Evolutionary conservation across 35 echinoderm and acorn worm genomes (phyloP).

Genomic region (Patiria miniata): DNA sequence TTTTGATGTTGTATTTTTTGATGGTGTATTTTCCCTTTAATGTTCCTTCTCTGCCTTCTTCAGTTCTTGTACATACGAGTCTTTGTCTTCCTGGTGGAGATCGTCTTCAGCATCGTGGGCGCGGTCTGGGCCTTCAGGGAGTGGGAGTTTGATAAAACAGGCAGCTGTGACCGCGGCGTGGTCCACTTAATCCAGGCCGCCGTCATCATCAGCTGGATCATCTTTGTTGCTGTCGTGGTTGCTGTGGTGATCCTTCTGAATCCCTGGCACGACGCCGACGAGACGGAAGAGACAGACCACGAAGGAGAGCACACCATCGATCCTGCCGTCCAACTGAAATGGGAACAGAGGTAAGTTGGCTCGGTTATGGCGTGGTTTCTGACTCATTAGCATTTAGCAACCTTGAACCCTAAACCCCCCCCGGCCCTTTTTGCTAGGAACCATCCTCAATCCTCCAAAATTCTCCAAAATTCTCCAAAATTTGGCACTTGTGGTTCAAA

Average conservation of each 20-base stretch:
- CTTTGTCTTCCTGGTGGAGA: constrained; percentile 67
- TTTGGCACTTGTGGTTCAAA: no score
- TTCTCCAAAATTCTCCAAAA: no score
- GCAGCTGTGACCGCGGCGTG: constrained; percentile 60
- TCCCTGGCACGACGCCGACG: constrained; percentile 36
- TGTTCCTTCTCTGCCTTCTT: not conserved
- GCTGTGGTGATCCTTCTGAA: constrained; percentile 70
- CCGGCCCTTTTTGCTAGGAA: no score
- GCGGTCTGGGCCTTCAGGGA: constrained; percentile 72
- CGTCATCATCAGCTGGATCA: constrained; percentile 71
- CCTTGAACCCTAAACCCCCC: no score
- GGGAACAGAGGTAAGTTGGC: constrained; percentile 55
- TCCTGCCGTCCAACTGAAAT: not conserved
- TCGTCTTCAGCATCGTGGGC: constrained; percentile 74
- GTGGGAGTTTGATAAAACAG: constrained; percentile 33
- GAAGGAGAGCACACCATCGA: not conserved
- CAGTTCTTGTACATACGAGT: constrained; percentile 81
- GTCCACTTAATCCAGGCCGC: constrained; percentile 72
- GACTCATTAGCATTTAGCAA: no score
- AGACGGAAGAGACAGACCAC: not conserved
- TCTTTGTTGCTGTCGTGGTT: constrained; percentile 58
- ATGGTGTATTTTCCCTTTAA: not conserved
- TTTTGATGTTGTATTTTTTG: no score
- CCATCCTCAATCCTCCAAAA: no score
- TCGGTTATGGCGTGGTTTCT: no score